These are phyloP conservation scores for Ellobius talpinus DNA, from an alignment of 2,113 vertebrate genomes.

Conservation along the genomic window DNA sequence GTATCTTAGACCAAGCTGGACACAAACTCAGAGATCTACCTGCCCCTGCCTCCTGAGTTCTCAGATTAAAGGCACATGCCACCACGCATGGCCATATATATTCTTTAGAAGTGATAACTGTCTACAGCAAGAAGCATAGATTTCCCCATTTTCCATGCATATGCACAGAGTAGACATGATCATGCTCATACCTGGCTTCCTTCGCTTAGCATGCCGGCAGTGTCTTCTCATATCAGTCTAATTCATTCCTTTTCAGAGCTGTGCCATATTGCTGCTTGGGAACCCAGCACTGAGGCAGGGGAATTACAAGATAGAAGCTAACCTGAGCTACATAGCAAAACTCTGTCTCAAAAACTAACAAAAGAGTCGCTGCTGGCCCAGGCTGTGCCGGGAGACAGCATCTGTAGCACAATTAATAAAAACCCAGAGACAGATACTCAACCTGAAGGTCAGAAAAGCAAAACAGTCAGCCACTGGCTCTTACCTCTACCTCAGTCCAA, in stretches of 20 bases:
- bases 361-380: neutral
- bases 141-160: neutral
- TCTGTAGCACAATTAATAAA: too few relatives aligned
- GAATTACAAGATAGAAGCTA: neutral
- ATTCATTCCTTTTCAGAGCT: neutral
- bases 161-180: neutral
- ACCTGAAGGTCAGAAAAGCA: too few relatives aligned
- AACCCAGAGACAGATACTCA: too few relatives aligned
- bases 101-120: neutral
- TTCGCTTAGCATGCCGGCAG: neutral
- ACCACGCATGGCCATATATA: neutral
- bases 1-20: neutral
- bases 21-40: neutral
- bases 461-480: too few relatives aligned
- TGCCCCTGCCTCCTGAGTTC: neutral
- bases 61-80: neutral
- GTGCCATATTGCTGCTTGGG: neutral
- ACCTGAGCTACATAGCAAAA: neutral
- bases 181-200: neutral
- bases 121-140: neutral
- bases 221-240: slow-evolving; percentile 1
- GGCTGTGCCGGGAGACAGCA: too few relatives aligned
- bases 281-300: neutral
- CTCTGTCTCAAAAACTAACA: neutral
- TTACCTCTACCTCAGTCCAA: too few relatives aligned